phyloP scores from a whole-genome alignment of 2,113 vertebrate genomes.

The Fukomys damarensis region DNA sequence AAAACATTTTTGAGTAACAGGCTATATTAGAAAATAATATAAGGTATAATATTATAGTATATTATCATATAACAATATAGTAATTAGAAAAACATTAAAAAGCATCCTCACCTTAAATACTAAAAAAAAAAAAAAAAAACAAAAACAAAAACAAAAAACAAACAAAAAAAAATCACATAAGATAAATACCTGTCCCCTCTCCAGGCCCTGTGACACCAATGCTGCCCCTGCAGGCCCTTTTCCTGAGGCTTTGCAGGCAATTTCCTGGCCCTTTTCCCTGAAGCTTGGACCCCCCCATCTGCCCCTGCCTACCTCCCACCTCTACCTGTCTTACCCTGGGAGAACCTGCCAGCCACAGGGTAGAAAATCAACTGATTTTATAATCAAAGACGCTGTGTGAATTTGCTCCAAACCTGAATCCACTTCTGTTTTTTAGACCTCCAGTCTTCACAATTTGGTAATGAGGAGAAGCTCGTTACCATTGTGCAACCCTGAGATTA shows the following conservation, averaged over 20 bases:
- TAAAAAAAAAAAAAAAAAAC: neutral
- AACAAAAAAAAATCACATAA: neutral
- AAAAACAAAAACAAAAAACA: neutral
- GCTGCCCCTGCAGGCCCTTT: neutral
- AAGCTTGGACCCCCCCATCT: neutral
- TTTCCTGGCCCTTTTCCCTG: neutral
- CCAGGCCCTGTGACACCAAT: neutral
- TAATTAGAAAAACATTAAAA: neutral
- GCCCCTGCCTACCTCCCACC: neutral
- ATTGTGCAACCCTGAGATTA: neutral
- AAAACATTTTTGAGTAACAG: neutral
- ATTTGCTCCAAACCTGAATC: conserved; percentile 6
- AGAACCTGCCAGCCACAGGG: neutral
- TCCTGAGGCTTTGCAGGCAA: fast-evolving
- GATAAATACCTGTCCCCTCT: neutral
- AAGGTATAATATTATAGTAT: neutral
- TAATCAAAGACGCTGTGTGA: neutral
- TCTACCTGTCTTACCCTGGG: neutral
- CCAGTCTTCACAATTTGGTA: neutral
- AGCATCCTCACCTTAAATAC: neutral
- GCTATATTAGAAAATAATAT: neutral
- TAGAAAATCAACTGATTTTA: neutral
- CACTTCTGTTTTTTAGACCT: conserved; percentile 15
- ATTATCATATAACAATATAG: neutral
- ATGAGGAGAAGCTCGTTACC: neutral